Percentiles rank a stretch among this genome's conserved stretches.
Conservation (phyloP, 2,113 vertebrate species). For the Oncorhynchus mykiss region DNA sequence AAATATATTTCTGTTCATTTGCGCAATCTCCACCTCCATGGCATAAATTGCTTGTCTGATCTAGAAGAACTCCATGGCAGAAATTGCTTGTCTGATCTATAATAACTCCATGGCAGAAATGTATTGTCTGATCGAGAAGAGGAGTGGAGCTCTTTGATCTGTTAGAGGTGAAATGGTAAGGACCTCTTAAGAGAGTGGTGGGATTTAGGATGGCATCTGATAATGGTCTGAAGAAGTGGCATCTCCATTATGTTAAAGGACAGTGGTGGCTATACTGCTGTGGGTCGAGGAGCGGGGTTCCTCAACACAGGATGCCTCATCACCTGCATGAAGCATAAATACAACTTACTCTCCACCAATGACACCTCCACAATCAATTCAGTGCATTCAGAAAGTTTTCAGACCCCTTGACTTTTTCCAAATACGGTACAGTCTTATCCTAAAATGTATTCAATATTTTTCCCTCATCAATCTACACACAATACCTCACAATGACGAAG, state of each 20-base stretch:
- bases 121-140: conserved; percentile 56
- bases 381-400: too few species aligned
- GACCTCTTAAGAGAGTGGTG: conserved; percentile 25
- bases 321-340: conserved; percentile 41
- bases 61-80: neutral
- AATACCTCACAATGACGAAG: too few species aligned
- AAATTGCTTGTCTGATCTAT: conserved; percentile 57
- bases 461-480: too few species aligned
- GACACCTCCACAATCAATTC: neutral
- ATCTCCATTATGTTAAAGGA: conserved; percentile 33
- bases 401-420: too few species aligned
- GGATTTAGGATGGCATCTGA: conserved; percentile 22
- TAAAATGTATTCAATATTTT: too few species aligned
- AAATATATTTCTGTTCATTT: conserved; percentile 33
- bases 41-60: conserved; percentile 67
- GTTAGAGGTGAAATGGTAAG: conserved; percentile 34
- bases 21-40: conserved; percentile 59
- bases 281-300: conserved; percentile 42
- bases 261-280: conserved; percentile 40
- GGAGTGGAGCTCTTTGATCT: neutral
- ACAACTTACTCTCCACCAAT: neutral
- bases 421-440: too few species aligned
- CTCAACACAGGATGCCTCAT: conserved; percentile 41
- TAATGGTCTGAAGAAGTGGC: conserved; percentile 18
- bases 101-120: conserved; percentile 36